These are phyloP conservation scores for Chionoecetes opilio DNA, from an alignment of 1,140 invertebrate genomes.

Conservation along the genomic window DNA sequence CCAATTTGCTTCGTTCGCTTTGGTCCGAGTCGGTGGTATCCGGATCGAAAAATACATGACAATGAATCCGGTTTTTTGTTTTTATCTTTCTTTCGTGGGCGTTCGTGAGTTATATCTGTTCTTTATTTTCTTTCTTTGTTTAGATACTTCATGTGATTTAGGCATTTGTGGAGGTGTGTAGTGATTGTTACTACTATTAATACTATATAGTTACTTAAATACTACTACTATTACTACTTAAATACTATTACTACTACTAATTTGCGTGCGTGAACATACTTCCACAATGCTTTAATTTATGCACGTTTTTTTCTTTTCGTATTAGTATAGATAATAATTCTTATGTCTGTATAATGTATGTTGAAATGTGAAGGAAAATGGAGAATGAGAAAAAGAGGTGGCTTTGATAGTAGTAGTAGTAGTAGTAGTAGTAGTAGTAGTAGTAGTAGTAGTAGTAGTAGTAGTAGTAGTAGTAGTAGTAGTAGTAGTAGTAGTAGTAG, in stretches of 20 bases:
- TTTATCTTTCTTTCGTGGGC: not conserved
- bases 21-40: not conserved
- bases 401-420: no score
- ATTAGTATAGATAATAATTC: not conserved
- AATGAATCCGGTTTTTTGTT: not conserved
- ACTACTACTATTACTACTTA: conserved; percentile 1
- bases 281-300: not conserved
- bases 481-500: no score
- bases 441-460: no score
- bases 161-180: not conserved
- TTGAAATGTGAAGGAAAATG: no score
- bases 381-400: no score
- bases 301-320: not conserved
- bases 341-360: no score
- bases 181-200: not conserved
- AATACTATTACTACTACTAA: not conserved
- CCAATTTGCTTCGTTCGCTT: conserved; percentile 49
- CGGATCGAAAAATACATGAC: conserved; percentile 35
- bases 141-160: not conserved
- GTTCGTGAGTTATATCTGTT: not conserved
- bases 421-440: no score
- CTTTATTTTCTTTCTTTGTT: no score
- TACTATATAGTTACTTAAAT: not conserved
- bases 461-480: no score
- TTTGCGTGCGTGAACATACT: not conserved